Conservation (phyloP, 1,140 invertebrate genomes). For the Drosophila novamexicana region DNA sequence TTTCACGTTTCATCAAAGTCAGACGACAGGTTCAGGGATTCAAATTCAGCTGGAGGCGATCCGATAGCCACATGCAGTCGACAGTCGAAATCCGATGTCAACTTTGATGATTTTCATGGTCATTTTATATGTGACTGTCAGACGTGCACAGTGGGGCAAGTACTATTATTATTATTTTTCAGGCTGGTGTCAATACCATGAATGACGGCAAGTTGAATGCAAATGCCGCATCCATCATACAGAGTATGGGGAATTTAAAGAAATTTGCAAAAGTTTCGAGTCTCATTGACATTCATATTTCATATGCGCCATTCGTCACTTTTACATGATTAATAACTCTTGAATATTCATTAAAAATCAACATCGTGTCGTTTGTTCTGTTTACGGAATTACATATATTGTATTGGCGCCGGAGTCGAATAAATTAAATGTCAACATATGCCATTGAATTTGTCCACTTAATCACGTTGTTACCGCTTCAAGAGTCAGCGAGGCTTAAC, state of each 20-base stretch:
- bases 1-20: slow-evolving; percentile 57
- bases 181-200: background rate
- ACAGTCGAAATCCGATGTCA: slow-evolving; percentile 16
- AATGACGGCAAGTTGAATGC: too few relatives aligned
- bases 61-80: slow-evolving; percentile 2
- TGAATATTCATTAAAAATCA: slow-evolving; percentile 67
- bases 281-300: slow-evolving; percentile 10
- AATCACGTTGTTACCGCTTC: slow-evolving; percentile 58
- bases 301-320: background rate
- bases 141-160: slow-evolving; percentile 11
- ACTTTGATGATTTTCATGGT: slow-evolving; percentile 13
- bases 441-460: slow-evolving; percentile 51
- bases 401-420: slow-evolving; percentile 31
- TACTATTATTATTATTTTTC: background rate
- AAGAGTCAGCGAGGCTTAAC: slow-evolving; percentile 28
- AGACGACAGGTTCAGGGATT: slow-evolving; percentile 39
- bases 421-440: slow-evolving; percentile 75
- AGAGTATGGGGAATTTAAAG: background rate
- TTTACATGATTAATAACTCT: slow-evolving; percentile 57
- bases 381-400: slow-evolving; percentile 6
- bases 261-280: background rate
- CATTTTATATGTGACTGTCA: background rate
- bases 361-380: slow-evolving; percentile 31
- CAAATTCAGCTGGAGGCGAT: slow-evolving; percentile 5
- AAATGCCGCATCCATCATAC: background rate